phyloP scores from a whole-genome alignment of 2,113 vertebrate genomes.

The Atrichornis clamosus region DNA sequence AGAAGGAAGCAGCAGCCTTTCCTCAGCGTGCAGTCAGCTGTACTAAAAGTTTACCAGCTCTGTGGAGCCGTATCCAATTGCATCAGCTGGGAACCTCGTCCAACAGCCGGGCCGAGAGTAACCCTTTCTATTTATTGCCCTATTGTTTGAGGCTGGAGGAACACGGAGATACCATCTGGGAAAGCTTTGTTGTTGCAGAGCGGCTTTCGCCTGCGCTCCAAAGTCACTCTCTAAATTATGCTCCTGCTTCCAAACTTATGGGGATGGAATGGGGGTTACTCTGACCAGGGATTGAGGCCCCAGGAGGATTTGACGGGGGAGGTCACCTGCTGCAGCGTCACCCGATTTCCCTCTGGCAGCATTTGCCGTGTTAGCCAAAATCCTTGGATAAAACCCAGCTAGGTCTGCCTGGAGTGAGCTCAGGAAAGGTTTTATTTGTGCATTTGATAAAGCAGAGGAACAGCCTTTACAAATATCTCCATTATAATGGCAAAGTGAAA shows the following conservation, averaged over 20 bases:
- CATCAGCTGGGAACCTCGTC: slow-evolving; percentile 38
- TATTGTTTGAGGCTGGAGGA: slow-evolving; percentile 17
- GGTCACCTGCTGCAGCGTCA: neutral
- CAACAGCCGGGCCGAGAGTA: neutral
- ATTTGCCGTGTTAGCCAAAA: neutral
- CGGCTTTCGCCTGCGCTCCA: neutral
- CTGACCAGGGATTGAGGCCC: neutral
- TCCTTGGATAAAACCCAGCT: neutral
- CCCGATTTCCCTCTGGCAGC: neutral
- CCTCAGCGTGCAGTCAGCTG: neutral
- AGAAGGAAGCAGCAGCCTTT: neutral
- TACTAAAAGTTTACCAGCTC: neutral
- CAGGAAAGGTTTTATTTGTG: neutral
- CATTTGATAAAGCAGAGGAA: neutral
- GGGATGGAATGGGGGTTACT: neutral
- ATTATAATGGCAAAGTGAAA: neutral
- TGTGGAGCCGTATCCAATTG: neutral
- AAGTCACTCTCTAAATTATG: neutral
- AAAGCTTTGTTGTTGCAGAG: neutral
- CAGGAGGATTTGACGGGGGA: neutral
- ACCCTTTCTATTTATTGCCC: slow-evolving; percentile 46
- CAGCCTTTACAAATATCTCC: neutral
- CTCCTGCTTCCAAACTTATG: neutral
- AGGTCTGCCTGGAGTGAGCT: neutral
- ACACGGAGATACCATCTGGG: neutral